phyloP scores from a whole-genome alignment of 2,797 vertebrate genomes.

The Chromis chromis region DNA sequence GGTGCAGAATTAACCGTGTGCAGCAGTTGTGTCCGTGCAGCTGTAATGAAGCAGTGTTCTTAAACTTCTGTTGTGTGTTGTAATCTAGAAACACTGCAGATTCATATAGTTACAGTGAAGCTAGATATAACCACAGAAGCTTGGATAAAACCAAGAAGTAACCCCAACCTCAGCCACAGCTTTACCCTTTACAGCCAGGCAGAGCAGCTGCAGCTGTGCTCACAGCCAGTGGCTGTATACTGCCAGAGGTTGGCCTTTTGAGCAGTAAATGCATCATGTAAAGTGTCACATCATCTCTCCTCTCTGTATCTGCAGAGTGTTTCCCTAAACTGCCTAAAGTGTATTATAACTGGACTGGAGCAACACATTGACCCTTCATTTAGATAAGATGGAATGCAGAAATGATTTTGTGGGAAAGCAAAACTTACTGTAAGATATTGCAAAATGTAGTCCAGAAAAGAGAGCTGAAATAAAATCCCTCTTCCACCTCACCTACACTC shows the following conservation, averaged over 20 bases:
- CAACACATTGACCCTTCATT: neutral
- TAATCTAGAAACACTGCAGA: neutral
- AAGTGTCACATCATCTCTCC: slow-evolving; percentile 1
- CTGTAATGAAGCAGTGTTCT: neutral
- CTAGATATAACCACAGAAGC: neutral
- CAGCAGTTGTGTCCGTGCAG: neutral
- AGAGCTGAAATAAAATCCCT: neutral
- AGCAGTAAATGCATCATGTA: slow-evolving; percentile 9
- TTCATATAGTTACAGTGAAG: neutral
- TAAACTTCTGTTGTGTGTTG: neutral
- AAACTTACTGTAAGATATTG: neutral
- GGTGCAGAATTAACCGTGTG: neutral
- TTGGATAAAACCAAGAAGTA: slow-evolving; percentile 1
- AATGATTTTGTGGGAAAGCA: neutral
- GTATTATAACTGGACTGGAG: neutral
- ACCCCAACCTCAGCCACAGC: neutral
- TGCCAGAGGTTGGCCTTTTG: slow-evolving; percentile 13
- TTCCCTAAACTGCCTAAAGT: slow-evolving; percentile 2
- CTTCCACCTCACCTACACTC: neutral
- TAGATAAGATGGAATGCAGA: neutral
- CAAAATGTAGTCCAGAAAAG: neutral
- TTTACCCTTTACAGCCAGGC: neutral
- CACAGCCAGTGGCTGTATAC: neutral
- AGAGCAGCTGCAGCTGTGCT: slow-evolving; percentile 3
- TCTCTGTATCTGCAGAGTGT: neutral